Evolutionary conservation across 2,797 vertebrate species (phyloP).

Genomic region (Tragelaphus eurycerus): DNA sequence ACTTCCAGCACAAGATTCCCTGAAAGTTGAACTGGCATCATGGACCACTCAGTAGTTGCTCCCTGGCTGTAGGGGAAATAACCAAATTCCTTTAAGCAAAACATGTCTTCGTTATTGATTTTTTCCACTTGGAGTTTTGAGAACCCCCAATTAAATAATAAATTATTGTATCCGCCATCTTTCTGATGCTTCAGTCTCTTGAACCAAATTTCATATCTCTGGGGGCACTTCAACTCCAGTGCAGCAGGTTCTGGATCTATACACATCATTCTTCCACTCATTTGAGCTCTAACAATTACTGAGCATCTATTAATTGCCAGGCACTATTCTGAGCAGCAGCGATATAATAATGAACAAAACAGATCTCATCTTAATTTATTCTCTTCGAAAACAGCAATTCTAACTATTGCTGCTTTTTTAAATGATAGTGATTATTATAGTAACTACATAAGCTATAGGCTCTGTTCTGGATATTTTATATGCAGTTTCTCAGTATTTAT

Average conservation of each 20-base stretch:
- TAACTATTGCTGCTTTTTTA: slow-evolving; percentile 4
- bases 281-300: background rate
- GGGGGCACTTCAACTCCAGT: background rate
- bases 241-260: background rate
- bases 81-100: slow-evolving; percentile 51
- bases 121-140: slow-evolving; percentile 59
- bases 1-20: background rate
- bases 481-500: background rate
- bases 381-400: slow-evolving; percentile 12
- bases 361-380: background rate
- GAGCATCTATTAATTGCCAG: background rate
- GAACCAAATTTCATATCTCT: slow-evolving; percentile 51
- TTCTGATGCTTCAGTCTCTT: slow-evolving; percentile 43
- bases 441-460: background rate
- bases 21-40: background rate
- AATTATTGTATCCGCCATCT: slow-evolving; percentile 6
- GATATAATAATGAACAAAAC: background rate
- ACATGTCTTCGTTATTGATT: slow-evolving; percentile 54
- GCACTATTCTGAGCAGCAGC: background rate
- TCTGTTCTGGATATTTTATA: background rate
- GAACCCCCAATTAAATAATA: slow-evolving; percentile 60
- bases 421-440: background rate
- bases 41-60: background rate
- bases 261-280: background rate
- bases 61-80: slow-evolving; percentile 27